phyloP scores from a whole-genome alignment of 2,888 invertebrate genomes.

The Orchestes rusci region DNA sequence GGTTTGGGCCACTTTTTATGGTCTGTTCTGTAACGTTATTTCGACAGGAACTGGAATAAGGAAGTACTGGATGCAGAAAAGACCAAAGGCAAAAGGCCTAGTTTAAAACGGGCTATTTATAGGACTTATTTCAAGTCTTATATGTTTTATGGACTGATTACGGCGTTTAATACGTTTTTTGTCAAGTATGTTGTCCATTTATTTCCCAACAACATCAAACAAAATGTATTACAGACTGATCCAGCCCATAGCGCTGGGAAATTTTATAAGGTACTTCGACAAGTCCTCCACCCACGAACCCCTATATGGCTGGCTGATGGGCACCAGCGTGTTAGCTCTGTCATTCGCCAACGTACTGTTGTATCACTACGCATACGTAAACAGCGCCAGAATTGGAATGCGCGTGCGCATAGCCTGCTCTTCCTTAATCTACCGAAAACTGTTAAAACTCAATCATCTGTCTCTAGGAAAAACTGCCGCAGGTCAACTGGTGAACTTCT shows the following conservation, averaged over 20 bases:
- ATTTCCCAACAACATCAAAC: neutral
- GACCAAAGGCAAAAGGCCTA: conserved; percentile 50
- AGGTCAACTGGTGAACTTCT: conserved; percentile 74
- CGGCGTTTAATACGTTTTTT: conserved; percentile 51
- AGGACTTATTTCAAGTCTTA: conserved; percentile 56
- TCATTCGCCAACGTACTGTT: conserved; percentile 54
- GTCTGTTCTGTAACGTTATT: neutral
- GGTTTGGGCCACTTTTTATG: conserved; percentile 34
- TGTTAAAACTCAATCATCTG: conserved; percentile 56
- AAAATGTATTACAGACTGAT: conserved; percentile 47
- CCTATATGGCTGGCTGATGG: conserved; percentile 59
- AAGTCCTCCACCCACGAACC: conserved; percentile 43
- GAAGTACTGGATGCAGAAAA: conserved; percentile 49
- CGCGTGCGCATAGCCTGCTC: conserved; percentile 68
- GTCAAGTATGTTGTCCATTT: conserved; percentile 47
- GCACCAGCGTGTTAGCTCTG: conserved; percentile 52
- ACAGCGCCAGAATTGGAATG: conserved; percentile 64
- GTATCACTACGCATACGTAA: conserved; percentile 55
- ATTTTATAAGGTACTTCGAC: conserved; percentile 54
- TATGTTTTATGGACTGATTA: conserved; percentile 52
- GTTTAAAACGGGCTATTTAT: conserved; percentile 52
- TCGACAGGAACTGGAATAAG: conserved; percentile 51
- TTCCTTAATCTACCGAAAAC: conserved; percentile 73
- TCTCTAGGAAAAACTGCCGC: conserved; percentile 75
- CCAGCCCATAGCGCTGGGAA: conserved; percentile 54